These are phyloP conservation scores for Xenopus laevis DNA, from an alignment of 2,113 vertebrate species.

Conservation along the genomic window DNA sequence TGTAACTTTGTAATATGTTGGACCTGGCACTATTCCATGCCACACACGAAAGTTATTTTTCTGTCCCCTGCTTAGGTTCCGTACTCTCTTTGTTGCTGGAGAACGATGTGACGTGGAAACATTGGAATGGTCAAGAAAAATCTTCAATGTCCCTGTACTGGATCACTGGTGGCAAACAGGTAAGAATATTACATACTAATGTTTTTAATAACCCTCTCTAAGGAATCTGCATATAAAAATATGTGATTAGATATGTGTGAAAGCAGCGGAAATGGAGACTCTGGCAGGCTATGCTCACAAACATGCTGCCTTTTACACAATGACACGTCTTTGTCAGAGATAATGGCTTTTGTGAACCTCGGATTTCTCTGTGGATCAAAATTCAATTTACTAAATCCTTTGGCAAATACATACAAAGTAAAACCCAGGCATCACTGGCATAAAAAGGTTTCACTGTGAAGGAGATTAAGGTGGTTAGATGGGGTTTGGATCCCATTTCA, in stretches of 20 bases:
- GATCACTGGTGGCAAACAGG: constrained; percentile 99
- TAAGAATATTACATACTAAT: constrained; percentile 50
- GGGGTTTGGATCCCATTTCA: background rate
- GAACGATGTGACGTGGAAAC: constrained; percentile 92
- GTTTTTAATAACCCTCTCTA: background rate
- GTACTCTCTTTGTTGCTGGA: constrained; percentile 83
- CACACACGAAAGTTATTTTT: background rate
- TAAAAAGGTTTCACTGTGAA: constrained; percentile 4
- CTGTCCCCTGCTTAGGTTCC: constrained; percentile 66
- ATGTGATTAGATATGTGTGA: background rate
- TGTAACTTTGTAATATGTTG: too few species aligned
- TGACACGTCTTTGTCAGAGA: constrained; percentile 58
- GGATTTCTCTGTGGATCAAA: constrained; percentile 52
- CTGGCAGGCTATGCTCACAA: background rate
- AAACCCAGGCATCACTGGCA: background rate
- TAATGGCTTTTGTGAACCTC: constrained; percentile 68
- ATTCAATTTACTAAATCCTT: background rate
- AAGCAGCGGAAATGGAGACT: background rate
- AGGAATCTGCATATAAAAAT: constrained; percentile 20
- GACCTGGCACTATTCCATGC: too few species aligned
- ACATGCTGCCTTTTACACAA: background rate
- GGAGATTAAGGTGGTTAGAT: background rate
- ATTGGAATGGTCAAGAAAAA: constrained; percentile 83
- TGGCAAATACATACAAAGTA: background rate
- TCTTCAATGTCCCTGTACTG: constrained; percentile 88